Base-by-base conservation (phyloP, 2,797 vertebrate genomes). In the Melanotaenia boesemani region DNA sequence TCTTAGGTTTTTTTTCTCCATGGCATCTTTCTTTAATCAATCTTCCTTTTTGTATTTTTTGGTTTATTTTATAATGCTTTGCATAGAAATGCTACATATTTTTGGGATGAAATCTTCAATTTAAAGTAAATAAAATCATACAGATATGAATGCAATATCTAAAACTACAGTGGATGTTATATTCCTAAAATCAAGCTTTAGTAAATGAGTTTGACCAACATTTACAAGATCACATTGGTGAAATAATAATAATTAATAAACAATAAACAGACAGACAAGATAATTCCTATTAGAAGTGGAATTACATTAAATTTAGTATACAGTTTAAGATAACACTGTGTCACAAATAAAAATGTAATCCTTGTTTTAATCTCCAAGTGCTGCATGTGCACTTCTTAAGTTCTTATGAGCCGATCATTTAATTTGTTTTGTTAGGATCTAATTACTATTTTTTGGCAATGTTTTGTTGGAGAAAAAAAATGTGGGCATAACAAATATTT, bases 401-500 rank as follows among this genome's bases (percentile, higher is more conserved):
- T 67, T 75, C 41, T 44, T 6, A 44, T 44, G 16, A 44, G 41
- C 4, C 5, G 18, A 6, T 46, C 1, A 20, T 20, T 46, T 41
- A 10, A 41, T 15, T 81, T 48, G 26, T 30, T 72, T 70, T 76
- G 48, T 63, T 67, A 56, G 70, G 59, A 76, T 70, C 75, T 68
- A 63, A 62, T 79, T 16, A 22, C 28, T 62, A 28, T 24, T 74
- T 73, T 67, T 68, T 72, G 28, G 75, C 59, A 67, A 36, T 26
- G 63, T 62, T 72, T 55, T 48, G 72, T 50, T 72, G 12, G 36
- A 15, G 30, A 9, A 69, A 64, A 65, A 69, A 78, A 69, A 78
- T 84, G 67, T 81, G 72, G 58, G 80, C 80, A 73, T 81, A 70
- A 81, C 81, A 86, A 90, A 91, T 90, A 89, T 88, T 88, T 91